Evolutionary conservation across 1,140 invertebrate species (phyloP).

Genomic region (Pseudomyrmex cubaensis): DNA sequence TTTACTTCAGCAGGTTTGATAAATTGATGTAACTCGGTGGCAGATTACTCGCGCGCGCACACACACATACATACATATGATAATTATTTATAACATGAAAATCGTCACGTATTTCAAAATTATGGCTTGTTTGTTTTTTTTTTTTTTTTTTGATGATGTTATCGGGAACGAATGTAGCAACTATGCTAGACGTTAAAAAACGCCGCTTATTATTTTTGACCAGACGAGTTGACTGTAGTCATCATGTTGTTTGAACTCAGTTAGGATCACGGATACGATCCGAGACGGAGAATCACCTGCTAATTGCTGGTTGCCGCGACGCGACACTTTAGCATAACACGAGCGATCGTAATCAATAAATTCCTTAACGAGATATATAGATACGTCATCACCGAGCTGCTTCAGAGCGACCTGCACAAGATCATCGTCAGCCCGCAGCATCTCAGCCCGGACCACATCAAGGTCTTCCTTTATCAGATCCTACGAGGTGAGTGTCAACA

Average conservation of each 20-base stretch:
- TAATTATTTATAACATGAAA: too few species aligned
- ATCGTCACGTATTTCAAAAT: too few species aligned
- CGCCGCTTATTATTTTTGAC: not conserved
- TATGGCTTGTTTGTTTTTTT: not conserved
- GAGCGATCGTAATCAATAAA: slow-evolving; percentile 60
- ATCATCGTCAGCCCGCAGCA: slow-evolving; percentile 99
- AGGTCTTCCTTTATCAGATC: slow-evolving; percentile 99
- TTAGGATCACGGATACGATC: not conserved
- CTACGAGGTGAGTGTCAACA: slow-evolving; percentile 92
- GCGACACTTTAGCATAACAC: slow-evolving; percentile 28
- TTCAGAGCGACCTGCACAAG: slow-evolving; percentile 99
- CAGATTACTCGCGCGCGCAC: slow-evolving; percentile 37
- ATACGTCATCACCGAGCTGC: slow-evolving; percentile 99
- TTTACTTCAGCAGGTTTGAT: slow-evolving; percentile 39
- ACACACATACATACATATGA: too few species aligned
- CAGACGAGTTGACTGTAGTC: not conserved
- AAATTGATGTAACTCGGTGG: slow-evolving; percentile 36
- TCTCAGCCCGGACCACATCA: slow-evolving; percentile 99
- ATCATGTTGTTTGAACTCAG: not conserved
- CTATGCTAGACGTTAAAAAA: slow-evolving; percentile 5
- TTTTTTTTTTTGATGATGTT: not conserved
- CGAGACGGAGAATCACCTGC: slow-evolving; percentile 42
- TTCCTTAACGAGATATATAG: slow-evolving; percentile 90
- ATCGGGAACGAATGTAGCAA: not conserved
- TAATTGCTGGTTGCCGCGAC: slow-evolving; percentile 8